These are phyloP conservation scores for Delphinapterus leucas DNA, from an alignment of 2,113 vertebrate species.

Conservation along the genomic window DNA sequence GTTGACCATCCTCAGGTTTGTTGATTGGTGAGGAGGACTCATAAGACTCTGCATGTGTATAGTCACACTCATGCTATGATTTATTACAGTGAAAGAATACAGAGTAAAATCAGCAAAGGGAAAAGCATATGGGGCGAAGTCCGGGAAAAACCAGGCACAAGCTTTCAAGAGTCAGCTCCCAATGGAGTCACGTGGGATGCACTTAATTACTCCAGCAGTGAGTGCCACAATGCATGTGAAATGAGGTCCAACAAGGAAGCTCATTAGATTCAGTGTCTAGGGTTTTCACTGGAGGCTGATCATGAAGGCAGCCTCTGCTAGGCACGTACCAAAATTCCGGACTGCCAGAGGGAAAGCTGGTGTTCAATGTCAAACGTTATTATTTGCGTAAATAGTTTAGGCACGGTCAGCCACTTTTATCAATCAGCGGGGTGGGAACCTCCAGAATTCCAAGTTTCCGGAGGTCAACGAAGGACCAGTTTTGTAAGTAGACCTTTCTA, in stretches of 20 bases:
- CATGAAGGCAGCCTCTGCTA: neutral
- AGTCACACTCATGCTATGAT: neutral
- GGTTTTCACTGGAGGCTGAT: neutral
- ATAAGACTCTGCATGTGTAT: neutral
- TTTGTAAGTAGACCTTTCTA: neutral
- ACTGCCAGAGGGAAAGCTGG: neutral
- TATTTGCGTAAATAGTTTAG: neutral
- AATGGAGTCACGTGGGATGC: neutral
- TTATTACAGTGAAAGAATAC: neutral
- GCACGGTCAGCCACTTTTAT: neutral
- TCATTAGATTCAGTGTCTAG: neutral
- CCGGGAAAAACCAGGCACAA: neutral
- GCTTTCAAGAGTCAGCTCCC: neutral
- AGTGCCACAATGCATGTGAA: neutral
- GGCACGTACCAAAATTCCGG: neutral
- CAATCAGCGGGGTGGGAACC: neutral
- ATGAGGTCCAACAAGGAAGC: neutral
- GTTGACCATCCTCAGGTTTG: neutral
- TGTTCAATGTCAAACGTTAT: neutral
- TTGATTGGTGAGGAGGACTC: neutral
- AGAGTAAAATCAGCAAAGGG: neutral
- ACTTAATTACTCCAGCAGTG: neutral
- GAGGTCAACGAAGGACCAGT: neutral
- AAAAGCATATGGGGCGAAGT: neutral
- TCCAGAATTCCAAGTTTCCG: neutral